Evolutionary conservation across 2,888 invertebrate genomes (phyloP), one percentile per base, ranked within the genome.

Genomic region (Idaea aversata): DNA sequence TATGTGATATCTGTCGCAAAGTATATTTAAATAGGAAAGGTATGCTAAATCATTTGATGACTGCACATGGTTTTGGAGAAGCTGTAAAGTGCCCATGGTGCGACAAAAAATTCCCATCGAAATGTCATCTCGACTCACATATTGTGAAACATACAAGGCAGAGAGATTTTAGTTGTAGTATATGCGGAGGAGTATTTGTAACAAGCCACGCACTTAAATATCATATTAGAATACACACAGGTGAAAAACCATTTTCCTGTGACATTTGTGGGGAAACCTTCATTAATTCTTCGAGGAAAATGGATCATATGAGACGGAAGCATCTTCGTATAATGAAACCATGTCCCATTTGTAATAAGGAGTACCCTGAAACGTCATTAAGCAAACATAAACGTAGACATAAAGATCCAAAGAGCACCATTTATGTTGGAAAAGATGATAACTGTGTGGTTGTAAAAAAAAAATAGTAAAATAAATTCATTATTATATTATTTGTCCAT

Each of bases 141-240:
- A 47, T 47, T 47, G 47, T 47, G 47, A 47, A 47, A 47, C 47
- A 47, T 47, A 47, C 47, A 47, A 47, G 47, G 47, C 47, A 47
- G 10, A 47, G 47, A 10, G 47, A 47, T 13, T 47, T 47, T 47
- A 47, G 47, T 47, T 47, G 47, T 47, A 47, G 13, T 13, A 47
- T 47, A 47, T 47, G 47, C 13, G 47, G 47, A 5, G 47, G 13
- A 47, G 47, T 47, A 7, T 47, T 47, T 47, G 47, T 47, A 6
- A 47, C 47, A 47, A 10, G 47, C 13, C 10, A 47, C 13, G 47
- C 47, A 47, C 47, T 47, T 10, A 47, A 47, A 47, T 47, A 47
- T 47, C 47, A 47, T 10, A 47, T 47, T 1, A 47, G 47, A 47
- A 6, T 47, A 47, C 47, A 47, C 13, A 47, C 47, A 47, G 47